Percentiles rank a stretch among this genome's conserved stretches.
These are phyloP conservation scores for Hemicentrotus pulcherrimus DNA, from an alignment of 35 echinoderm and acorn worm genomes.

Conservation along the genomic window DNA sequence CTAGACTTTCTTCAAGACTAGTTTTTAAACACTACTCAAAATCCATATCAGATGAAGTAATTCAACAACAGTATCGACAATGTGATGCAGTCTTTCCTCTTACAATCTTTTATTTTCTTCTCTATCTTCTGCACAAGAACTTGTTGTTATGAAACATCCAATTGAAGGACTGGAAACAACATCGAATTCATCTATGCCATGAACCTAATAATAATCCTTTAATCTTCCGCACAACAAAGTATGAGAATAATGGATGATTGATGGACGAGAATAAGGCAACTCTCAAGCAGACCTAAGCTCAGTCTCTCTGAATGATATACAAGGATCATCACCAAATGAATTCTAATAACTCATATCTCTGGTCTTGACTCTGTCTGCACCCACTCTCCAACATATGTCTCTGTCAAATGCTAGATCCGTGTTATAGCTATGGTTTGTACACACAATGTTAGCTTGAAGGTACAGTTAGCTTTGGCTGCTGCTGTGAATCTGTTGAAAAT, in stretches of 20 bases:
- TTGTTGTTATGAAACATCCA: neutral
- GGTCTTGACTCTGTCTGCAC: neutral
- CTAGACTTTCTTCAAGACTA: neutral
- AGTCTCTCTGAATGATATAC: neutral
- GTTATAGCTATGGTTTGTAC: neutral
- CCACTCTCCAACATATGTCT: neutral
- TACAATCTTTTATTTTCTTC: neutral
- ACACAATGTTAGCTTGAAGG: no score
- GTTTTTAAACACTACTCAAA: neutral
- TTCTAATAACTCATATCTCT: neutral
- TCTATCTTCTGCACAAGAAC: neutral
- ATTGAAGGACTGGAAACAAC: neutral
- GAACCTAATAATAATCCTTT: neutral
- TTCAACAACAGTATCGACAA: no score
- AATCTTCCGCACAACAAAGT: neutral
- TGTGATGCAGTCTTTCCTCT: neutral
- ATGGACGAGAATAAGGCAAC: neutral
- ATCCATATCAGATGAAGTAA: neutral
- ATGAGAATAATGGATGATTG: neutral
- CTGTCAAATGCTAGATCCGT: neutral
- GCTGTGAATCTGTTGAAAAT: neutral
- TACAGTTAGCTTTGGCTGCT: neutral
- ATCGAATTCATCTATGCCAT: neutral
- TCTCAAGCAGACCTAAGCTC: neutral
- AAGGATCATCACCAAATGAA: neutral